A percentile compares a stretch with the other conserved stretches of the same genome.
Evolutionary conservation across 2,797 vertebrate genomes (phyloP).

Genomic region (Nyctibius grandis): DNA sequence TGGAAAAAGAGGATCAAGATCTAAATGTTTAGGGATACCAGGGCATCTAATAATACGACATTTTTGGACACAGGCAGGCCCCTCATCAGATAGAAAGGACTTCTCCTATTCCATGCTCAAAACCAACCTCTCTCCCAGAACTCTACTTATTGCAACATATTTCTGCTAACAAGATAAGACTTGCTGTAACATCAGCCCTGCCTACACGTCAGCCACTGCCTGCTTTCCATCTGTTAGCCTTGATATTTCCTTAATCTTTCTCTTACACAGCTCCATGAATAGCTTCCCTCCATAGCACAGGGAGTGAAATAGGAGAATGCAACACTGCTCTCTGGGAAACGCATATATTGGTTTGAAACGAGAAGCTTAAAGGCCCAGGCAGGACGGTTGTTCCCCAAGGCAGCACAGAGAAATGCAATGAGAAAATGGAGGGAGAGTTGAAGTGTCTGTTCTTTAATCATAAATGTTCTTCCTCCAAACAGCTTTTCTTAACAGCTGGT

Average conservation of each 20-base stretch:
- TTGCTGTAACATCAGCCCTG: constrained; percentile 59
- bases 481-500: constrained; percentile 63
- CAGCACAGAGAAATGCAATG: background rate
- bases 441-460: constrained; percentile 61
- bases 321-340: background rate
- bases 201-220: constrained; percentile 51
- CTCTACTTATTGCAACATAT: constrained; percentile 22
- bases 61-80: background rate
- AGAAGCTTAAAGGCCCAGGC: constrained; percentile 14
- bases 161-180: constrained; percentile 56
- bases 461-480: constrained; percentile 61
- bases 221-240: constrained; percentile 57
- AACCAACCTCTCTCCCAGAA: background rate
- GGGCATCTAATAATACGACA: background rate
- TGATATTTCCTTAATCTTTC: constrained; percentile 55
- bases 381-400: background rate
- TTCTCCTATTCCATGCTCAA: background rate
- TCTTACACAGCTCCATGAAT: constrained; percentile 26
- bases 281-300: background rate
- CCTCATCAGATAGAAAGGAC: background rate
- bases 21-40: background rate
- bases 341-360: background rate
- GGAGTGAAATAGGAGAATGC: constrained; percentile 7
- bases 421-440: constrained; percentile 43
- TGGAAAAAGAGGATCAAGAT: background rate